Base-by-base conservation (phyloP, 2,888 invertebrate genomes). In the Netelia melanura region DNA sequence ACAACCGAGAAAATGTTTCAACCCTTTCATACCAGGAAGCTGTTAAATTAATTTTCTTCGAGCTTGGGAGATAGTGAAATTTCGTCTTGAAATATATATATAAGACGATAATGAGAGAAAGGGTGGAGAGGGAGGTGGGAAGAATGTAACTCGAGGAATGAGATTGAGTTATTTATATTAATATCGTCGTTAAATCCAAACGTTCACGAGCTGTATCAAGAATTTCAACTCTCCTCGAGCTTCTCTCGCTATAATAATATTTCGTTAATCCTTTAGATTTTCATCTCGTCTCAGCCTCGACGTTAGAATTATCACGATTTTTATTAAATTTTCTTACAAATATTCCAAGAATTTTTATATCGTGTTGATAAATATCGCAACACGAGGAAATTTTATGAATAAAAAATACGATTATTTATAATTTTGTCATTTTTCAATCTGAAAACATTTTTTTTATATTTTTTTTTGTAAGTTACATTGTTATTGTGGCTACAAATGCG, bases 121-220 rank as follows among this genome's bases (percentile, higher is more conserved):
- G n/a, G 56, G 30, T 3, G 30, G 3, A 30, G 38, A 67, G 38
- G 6, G 38, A 21, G 38, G 38, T 8, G 30, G 21, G 21, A 21
- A 21, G 21, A 38, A 56, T 65, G 38, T 43, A 43, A 56, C 43
- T 23, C 52, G 30, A n/a, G 52, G 17, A 61, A 56, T 43, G 65
- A 64, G 38, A 48, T 48, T 48, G 14, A 48, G 3, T 48, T 48
- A n/a, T 76, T 76, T 65, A 48, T 14, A 48, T 48, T 48, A 38
- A 38, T 67, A 76, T 76, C 65, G 54, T 54, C 54, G 65, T 76
- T 56, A 17, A 38, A 75, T 75, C 75, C 21, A 25, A 75, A 54
- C 52, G 38, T 6, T 54, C 62, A 3, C n/a, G 52, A 44, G 58
- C 25, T n/a, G 48, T 38, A 38, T 38, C 38, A 38, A 38, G 38